Conservation (phyloP, 2,113 vertebrate genomes). For the Odocoileus virginianus region DNA sequence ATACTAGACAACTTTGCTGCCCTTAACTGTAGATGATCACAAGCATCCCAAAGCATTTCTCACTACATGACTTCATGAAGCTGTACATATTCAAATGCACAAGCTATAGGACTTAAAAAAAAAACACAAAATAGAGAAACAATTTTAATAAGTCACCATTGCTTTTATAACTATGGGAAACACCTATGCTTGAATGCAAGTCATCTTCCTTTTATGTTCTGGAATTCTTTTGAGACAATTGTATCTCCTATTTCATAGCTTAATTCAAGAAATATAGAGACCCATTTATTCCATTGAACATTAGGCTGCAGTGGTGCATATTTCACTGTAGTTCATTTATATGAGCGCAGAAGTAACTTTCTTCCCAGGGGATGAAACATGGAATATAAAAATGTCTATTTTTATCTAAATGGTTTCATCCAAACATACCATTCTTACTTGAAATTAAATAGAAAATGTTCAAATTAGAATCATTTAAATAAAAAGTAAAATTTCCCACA, state of each 20-base stretch:
- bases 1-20: neutral
- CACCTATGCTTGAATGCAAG: neutral
- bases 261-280: neutral
- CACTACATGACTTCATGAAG: neutral
- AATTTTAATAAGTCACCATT: neutral
- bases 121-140: neutral
- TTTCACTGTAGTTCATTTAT: neutral
- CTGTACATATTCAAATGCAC: neutral
- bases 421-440: neutral
- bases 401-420: neutral
- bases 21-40: neutral
- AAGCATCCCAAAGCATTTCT: neutral
- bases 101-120: neutral
- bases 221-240: neutral
- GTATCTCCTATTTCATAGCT: neutral
- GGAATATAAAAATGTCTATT: neutral
- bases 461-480: neutral
- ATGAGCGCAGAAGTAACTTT: neutral
- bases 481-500: neutral
- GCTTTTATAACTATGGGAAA: neutral
- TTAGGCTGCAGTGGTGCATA: neutral
- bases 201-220: neutral
- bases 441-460: neutral
- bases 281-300: neutral
- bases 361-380: neutral